Conservation (phyloP, 2,888 invertebrate genomes). For the Himalopsyche tibetana region DNA sequence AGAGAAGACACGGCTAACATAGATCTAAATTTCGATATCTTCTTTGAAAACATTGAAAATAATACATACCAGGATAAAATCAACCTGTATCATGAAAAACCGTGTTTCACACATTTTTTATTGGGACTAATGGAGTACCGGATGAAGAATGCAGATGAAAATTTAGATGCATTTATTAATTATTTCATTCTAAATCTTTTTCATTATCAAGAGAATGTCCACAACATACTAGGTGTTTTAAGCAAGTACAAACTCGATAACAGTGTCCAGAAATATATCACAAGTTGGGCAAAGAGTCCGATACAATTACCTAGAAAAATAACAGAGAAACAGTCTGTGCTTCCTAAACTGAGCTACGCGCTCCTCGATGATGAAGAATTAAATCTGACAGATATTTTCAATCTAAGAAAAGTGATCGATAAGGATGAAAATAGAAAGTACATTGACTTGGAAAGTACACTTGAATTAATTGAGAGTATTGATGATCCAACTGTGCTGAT, state of each 20-base stretch:
- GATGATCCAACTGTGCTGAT: slow-evolving; percentile 64
- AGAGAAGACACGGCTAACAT: slow-evolving; percentile 36
- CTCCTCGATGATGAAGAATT: slow-evolving; percentile 71
- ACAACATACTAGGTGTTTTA: slow-evolving; percentile 74
- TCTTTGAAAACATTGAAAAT: slow-evolving; percentile 68
- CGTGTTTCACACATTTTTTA: slow-evolving; percentile 57
- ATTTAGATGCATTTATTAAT: slow-evolving; percentile 71
- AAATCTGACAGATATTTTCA: slow-evolving; percentile 70
- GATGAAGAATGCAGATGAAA: slow-evolving; percentile 70
- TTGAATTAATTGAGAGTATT: slow-evolving; percentile 61
- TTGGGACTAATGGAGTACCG: slow-evolving; percentile 65
- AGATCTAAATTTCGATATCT: slow-evolving; percentile 49
- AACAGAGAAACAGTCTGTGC: slow-evolving; percentile 69
- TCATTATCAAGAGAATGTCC: slow-evolving; percentile 78
- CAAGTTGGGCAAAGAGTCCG: slow-evolving; percentile 74
- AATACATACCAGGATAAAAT: slow-evolving; percentile 61
- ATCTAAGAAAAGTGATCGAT: slow-evolving; percentile 9
- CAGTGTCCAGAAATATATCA: slow-evolving; percentile 74
- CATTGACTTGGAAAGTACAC: slow-evolving; percentile 8
- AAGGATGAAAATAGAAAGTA: slow-evolving; percentile 8
- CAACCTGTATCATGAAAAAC: slow-evolving; percentile 66
- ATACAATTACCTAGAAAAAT: slow-evolving; percentile 70
- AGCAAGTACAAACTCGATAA: slow-evolving; percentile 72
- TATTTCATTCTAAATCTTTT: slow-evolving; percentile 75
- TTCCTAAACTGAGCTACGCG: slow-evolving; percentile 72